phyloP scores from a whole-genome alignment of 2,113 vertebrate genomes.

The Promerops cafer region DNA sequence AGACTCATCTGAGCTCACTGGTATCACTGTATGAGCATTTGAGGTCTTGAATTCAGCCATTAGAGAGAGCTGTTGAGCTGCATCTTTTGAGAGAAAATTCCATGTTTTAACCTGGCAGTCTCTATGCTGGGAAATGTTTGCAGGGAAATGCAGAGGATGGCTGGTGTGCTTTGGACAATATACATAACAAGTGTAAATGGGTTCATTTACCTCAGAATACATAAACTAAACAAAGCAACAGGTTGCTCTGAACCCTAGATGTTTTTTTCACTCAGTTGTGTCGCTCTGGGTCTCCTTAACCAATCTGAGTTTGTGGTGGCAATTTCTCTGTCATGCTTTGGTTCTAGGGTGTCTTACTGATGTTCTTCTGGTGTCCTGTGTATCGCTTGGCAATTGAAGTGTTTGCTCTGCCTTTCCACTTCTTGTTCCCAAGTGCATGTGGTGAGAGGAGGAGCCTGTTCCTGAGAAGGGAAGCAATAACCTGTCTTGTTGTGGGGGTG shows the following conservation, averaged over 20 bases:
- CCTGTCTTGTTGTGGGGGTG: background rate
- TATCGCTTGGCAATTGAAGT: background rate
- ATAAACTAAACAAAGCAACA: background rate
- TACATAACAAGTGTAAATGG: background rate
- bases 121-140: background rate
- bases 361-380: background rate
- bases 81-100: background rate
- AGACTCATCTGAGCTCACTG: background rate
- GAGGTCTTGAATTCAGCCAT: background rate
- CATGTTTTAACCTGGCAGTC: background rate
- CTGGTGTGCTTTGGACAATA: background rate
- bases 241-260: background rate
- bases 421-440: slow-evolving; percentile 1
- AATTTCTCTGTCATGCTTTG: background rate
- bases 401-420: slow-evolving; percentile 1
- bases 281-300: background rate
- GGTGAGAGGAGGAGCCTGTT: background rate
- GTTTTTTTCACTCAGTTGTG: background rate
- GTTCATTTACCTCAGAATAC: background rate
- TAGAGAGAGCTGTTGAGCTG: slow-evolving; percentile 19
- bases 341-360: background rate
- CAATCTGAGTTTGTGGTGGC: background rate
- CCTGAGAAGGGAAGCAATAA: background rate
- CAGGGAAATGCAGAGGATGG: background rate
- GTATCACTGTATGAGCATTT: background rate